Base-by-base conservation (phyloP, 2,113 vertebrate genomes). In the Rattus norvegicus region DNA sequence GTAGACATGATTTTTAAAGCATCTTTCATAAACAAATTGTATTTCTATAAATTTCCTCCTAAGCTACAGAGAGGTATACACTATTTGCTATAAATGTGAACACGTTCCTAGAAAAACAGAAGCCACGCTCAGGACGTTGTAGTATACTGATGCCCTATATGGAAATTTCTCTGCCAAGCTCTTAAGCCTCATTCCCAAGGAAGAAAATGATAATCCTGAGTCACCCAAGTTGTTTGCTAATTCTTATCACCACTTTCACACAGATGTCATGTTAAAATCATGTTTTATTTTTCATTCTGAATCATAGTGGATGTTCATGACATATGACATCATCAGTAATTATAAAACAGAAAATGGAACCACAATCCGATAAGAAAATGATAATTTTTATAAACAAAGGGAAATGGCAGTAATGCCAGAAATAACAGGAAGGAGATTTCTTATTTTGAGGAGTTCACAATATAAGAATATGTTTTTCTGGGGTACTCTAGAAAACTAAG, bases 11-110 rank as follows among this genome's bases (percentile, higher is more conserved):
- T 39, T 80, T 85, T 93, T 65, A 36, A 70, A 94, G 90, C 54
- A 84, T 2, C 10, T 88, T 22, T n/a, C 5, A 90, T 93, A 80
- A 90, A 77, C 16, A 65, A 10, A 19, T 10, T 76, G 17, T n/a
- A 72, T 93, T 79, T 95, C 84, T 79, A 75, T 88, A 47, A 69
- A 83, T 95, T 95, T 90, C 95, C 30, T 19, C 30, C 90, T 88
- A 92, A 83, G 2, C 33, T 95, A 72, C 36, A 86, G 52, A 26
- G 20, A 73, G 52, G 24, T 88, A 73, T 84, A 16, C 77, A 92
- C 65, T 93, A 88, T 85, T 90, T 65, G 65, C 47, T 95, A 39
- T 16, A 30, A 77, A 93, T 59, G 24, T 80, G 59, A 89, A 91
- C 0, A 92, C 61, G 49, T 89, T 92, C 12, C 7, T 90, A 8